A percentile compares a stretch with the other conserved stretches of the same genome.
These are phyloP conservation scores for Drosophila anomalata DNA, from an alignment of 2,888 invertebrate species.

Conservation along the genomic window DNA sequence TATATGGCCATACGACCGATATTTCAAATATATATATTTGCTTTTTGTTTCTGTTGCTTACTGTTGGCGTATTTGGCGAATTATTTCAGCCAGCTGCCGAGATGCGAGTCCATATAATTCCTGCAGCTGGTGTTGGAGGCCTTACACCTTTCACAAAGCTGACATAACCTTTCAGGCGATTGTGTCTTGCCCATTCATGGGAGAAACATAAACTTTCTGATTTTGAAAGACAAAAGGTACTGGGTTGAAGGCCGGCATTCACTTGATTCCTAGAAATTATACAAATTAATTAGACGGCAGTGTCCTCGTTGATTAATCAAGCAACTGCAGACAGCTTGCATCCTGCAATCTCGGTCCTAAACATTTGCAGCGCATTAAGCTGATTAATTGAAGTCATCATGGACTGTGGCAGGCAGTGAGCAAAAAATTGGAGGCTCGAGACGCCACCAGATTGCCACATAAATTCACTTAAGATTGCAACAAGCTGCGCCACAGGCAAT, in stretches of 20 bases:
- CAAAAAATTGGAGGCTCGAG: conserved; percentile 32
- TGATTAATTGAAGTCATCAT: conserved; percentile 77
- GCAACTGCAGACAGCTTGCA: conserved; percentile 16
- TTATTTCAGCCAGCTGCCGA: conserved; percentile 48
- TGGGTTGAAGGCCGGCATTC: neutral
- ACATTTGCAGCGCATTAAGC: conserved; percentile 56
- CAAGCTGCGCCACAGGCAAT: conserved; percentile 50
- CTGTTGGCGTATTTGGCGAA: conserved; percentile 47
- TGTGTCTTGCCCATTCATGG: neutral
- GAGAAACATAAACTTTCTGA: conserved; percentile 13
- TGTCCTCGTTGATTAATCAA: conserved; percentile 23
- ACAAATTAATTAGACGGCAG: conserved; percentile 22
- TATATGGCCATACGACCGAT: conserved; percentile 70
- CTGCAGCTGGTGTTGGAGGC: conserved; percentile 51
- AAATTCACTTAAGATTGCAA: conserved; percentile 75
- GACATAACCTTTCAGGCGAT: conserved; percentile 34
- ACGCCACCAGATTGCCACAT: conserved; percentile 67
- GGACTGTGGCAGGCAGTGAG: conserved; percentile 57
- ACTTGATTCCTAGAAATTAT: neutral
- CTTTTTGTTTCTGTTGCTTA: conserved; percentile 13
- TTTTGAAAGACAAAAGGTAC: conserved; percentile 5
- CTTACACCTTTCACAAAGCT: conserved; percentile 65
- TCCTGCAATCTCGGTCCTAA: conserved; percentile 58
- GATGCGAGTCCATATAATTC: conserved; percentile 56
- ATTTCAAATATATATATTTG: conserved; percentile 61